These are phyloP conservation scores for Caenorhabditis sp. DNA, from an alignment of 2,888 invertebrate genomes.

Conservation along the genomic window DNA sequence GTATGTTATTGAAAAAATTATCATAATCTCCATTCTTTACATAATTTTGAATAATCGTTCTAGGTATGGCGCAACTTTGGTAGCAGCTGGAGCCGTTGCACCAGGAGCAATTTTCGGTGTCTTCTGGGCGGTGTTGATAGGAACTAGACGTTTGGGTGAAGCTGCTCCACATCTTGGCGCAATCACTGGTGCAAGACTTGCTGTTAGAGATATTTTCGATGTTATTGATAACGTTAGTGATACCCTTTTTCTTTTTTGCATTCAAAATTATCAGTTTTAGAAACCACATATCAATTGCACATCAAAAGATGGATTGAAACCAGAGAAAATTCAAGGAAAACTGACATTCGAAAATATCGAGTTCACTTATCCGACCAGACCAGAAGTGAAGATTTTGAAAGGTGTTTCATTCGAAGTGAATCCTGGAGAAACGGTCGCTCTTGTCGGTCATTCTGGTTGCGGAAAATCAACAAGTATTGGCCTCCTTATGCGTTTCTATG, in stretches of 20 bases:
- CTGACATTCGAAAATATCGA: slow-evolving; percentile 72
- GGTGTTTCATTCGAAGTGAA: slow-evolving; percentile 55
- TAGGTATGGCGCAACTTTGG: slow-evolving; percentile 57
- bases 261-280: slow-evolving; percentile 60
- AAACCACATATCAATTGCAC: slow-evolving; percentile 73
- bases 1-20: slow-evolving; percentile 40
- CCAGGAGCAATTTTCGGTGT: slow-evolving; percentile 62
- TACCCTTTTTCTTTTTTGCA: slow-evolving; percentile 6
- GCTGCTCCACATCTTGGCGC: slow-evolving; percentile 83
- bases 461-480: slow-evolving; percentile 63
- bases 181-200: slow-evolving; percentile 82
- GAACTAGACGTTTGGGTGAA: slow-evolving; percentile 78
- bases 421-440: slow-evolving; percentile 58
- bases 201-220: slow-evolving; percentile 76
- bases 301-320: slow-evolving; percentile 72
- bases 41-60: not conserved
- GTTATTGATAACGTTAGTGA: slow-evolving; percentile 72
- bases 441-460: slow-evolving; percentile 65
- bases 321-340: slow-evolving; percentile 71
- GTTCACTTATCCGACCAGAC: slow-evolving; percentile 73
- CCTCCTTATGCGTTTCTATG: slow-evolving; percentile 60
- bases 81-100: slow-evolving; percentile 47
- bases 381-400: slow-evolving; percentile 67
- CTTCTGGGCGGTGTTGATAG: slow-evolving; percentile 68
- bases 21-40: not conserved